Conservation (phyloP, 1,140 invertebrate genomes). For the Drosophila ohnishii region DNA sequence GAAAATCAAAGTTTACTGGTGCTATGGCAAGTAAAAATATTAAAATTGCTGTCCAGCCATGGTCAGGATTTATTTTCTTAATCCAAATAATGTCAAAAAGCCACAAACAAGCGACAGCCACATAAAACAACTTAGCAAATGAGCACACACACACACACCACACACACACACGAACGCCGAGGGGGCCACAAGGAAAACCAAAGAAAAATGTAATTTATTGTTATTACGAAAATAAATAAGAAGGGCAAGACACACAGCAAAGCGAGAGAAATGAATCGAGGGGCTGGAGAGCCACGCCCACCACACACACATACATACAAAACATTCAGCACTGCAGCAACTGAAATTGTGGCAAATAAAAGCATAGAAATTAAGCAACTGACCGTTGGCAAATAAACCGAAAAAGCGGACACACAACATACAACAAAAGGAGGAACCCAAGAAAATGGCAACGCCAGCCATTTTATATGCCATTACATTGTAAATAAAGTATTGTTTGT, state of each 20-base stretch:
- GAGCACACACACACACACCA: slow-evolving; percentile 43
- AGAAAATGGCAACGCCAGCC: slow-evolving; percentile 61
- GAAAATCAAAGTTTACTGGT: slow-evolving; percentile 38
- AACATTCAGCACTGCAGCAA: slow-evolving; percentile 47
- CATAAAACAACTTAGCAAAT: slow-evolving; percentile 79
- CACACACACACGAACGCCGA: slow-evolving; percentile 16
- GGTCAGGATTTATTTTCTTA: slow-evolving; percentile 74
- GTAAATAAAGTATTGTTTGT: slow-evolving; percentile 81
- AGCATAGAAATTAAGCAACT: slow-evolving; percentile 79
- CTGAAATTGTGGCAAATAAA: slow-evolving; percentile 72
- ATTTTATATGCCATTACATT: slow-evolving; percentile 80
- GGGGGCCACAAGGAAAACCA: slow-evolving; percentile 35
- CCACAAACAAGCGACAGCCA: slow-evolving; percentile 78
- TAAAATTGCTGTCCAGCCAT: slow-evolving; percentile 64
- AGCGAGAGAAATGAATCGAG: slow-evolving; percentile 24
- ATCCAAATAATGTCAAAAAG: slow-evolving; percentile 81
- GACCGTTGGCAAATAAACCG: slow-evolving; percentile 70
- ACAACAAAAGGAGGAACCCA: slow-evolving; percentile 5
- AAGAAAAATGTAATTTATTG: slow-evolving; percentile 81
- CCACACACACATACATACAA: slow-evolving; percentile 5
- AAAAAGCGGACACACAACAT: slow-evolving; percentile 24
- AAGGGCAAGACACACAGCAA: slow-evolving; percentile 45
- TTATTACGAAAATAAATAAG: slow-evolving; percentile 81
- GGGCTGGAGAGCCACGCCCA: slow-evolving; percentile 46
- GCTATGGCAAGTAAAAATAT: slow-evolving; percentile 41